Conservation (phyloP, 2,113 vertebrate species). For the Gulo gulo region DNA sequence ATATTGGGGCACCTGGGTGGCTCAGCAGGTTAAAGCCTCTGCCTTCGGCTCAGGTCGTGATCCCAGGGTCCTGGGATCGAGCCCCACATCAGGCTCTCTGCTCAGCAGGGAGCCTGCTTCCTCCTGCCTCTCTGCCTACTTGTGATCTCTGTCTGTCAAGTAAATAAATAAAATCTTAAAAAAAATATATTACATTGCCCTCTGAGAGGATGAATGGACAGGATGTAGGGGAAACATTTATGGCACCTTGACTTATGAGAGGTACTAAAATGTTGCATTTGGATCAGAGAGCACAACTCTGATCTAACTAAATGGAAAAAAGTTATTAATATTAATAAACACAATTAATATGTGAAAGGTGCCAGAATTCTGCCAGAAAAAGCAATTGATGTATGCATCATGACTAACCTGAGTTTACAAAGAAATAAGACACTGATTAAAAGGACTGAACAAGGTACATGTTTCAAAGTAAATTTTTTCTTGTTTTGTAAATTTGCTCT, state of each 20-base stretch:
- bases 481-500: neutral
- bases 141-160: no score
- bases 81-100: no score
- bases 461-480: slow-evolving; percentile 17
- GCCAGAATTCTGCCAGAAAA: neutral
- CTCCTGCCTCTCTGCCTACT: no score
- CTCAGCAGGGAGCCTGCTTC: no score
- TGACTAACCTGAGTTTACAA: neutral
- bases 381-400: neutral
- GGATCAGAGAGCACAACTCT: neutral
- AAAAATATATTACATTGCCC: neutral
- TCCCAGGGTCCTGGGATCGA: no score
- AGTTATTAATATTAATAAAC: neutral
- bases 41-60: no score
- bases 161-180: no score
- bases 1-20: neutral
- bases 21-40: no score
- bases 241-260: neutral
- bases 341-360: neutral
- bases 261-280: neutral
- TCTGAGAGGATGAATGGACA: neutral
- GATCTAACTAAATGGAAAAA: neutral
- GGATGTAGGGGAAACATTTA: neutral
- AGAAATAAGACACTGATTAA: slow-evolving; percentile 16
- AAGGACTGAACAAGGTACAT: neutral